Evolutionary conservation across 2,797 vertebrate genomes (phyloP).

Genomic region (Crossoptilon crossoptilon): DNA sequence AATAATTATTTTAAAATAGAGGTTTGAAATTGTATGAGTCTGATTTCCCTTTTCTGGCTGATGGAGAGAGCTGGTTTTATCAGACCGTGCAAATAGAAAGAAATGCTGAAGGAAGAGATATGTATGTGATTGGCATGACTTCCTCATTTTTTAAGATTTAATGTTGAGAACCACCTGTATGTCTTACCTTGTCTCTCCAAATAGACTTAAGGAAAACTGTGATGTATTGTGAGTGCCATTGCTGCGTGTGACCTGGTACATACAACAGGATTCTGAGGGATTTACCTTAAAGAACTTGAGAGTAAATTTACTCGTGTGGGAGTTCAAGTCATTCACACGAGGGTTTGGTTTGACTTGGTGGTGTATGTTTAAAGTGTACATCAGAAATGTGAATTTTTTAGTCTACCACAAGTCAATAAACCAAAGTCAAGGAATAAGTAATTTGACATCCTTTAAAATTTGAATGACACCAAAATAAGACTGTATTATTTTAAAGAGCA

Average conservation of each 20-base stretch:
- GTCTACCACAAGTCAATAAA: not conserved
- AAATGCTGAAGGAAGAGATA: not conserved
- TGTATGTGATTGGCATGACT: not conserved
- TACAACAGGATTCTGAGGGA: not conserved
- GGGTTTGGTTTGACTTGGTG: not conserved
- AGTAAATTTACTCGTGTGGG: not conserved
- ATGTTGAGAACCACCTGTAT: not conserved
- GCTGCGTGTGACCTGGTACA: not conserved
- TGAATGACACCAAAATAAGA: not conserved
- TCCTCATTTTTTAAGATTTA: not conserved
- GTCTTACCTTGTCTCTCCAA: not conserved
- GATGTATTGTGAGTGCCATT: not conserved
- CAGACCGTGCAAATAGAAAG: not conserved
- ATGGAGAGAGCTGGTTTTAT: not conserved
- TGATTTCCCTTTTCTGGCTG: not conserved
- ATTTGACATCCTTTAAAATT: not conserved
- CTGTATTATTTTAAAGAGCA: not conserved
- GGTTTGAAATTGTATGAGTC: not conserved
- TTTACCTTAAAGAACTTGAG: not conserved
- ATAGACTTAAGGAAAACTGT: not conserved
- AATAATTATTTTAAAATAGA: not conserved
- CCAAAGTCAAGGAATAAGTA: not conserved
- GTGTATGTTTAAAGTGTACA: not conserved
- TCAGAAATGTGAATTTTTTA: not conserved
- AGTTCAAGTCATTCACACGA: not conserved